phyloP scores from a whole-genome alignment of 2,113 vertebrate genomes.

The Semnornis frantzii region DNA sequence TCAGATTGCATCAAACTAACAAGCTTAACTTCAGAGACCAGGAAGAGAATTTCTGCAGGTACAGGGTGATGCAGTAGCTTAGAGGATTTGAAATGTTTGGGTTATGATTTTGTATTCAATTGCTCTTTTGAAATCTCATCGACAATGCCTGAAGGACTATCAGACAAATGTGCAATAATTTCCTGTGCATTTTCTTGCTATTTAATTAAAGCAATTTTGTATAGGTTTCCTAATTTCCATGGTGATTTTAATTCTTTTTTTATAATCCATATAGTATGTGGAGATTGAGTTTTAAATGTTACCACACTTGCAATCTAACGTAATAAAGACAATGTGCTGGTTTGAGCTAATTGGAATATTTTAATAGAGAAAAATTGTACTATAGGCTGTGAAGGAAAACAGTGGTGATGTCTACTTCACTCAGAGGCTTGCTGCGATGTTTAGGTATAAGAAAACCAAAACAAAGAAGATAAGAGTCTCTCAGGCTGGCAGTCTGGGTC shows the following conservation, averaged over 20 bases:
- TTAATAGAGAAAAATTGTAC: too few relatives aligned
- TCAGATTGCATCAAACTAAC: neutral
- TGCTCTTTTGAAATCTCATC: neutral
- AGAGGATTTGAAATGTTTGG: neutral
- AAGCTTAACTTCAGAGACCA: neutral
- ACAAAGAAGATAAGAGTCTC: too few relatives aligned
- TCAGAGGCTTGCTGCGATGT: too few relatives aligned
- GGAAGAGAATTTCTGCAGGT: neutral
- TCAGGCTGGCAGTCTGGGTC: too few relatives aligned
- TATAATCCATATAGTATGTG: neutral
- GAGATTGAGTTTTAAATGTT: neutral
- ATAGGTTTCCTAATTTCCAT: neutral
- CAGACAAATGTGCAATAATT: neutral
- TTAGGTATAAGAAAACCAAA: too few relatives aligned
- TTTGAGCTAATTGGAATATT: too few relatives aligned
- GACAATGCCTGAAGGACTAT: neutral
- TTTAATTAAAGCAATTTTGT: neutral
- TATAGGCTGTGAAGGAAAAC: too few relatives aligned
- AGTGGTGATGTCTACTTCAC: too few relatives aligned
- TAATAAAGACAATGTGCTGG: too few relatives aligned
- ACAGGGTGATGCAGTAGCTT: neutral
- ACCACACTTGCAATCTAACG: neutral
- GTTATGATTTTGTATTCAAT: neutral
- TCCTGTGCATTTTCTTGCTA: neutral
- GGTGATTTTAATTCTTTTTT: neutral